Base-by-base conservation (phyloP, 2,888 invertebrate genomes). In the Nomada fabriciana region DNA sequence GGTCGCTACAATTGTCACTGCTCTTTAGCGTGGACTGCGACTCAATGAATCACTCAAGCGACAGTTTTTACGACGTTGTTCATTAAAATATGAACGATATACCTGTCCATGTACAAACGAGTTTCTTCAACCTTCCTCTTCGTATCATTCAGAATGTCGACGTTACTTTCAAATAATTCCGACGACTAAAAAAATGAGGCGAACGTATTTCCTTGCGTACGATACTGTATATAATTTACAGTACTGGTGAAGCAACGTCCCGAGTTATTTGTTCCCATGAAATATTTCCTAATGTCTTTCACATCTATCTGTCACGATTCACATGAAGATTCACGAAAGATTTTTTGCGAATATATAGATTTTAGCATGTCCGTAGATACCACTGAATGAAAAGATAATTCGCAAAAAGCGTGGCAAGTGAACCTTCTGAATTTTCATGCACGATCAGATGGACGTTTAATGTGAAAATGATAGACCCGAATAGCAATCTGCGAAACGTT, bases 1-100 rank as follows among this genome's bases (percentile, higher is more conserved):
- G 83, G 55, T 86, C 81, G 74, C 70, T 65, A 69, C 83, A 77
- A 69, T 77, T 64, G 88, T 83, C 85, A 55, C 60, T 60, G 89
- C 86, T 89, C 23, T 83, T 80, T 76, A 29, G 53, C 79, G 80
- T 11, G 64, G 80, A 69, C 55, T 53, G 77, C 55, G 64, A 81
- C 36, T 23, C 13, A 18, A 59, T 11, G 64, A 52, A 60, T 65
- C 71, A 52, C 25, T 53, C 23, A 5, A 57, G 15, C 23, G 64
- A 52, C 29, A 74, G 59, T 69, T 61, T 61, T 71, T 42, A 20
- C 64, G 36, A 61, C n/a, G 43, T 68, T 63, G 53, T 60, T 80
- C 74, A 29, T 55, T 53, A 1, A 18, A n/a, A 55, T n/a, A 65
- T 55, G 60, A 67, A 73, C 80, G 73, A 73, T 47, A 59, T 57